A percentile compares a stretch with the other conserved stretches of the same genome.
Evolutionary conservation across 2,888 invertebrate genomes (phyloP).

Genomic region (Petrolisthes cinctipes): DNA sequence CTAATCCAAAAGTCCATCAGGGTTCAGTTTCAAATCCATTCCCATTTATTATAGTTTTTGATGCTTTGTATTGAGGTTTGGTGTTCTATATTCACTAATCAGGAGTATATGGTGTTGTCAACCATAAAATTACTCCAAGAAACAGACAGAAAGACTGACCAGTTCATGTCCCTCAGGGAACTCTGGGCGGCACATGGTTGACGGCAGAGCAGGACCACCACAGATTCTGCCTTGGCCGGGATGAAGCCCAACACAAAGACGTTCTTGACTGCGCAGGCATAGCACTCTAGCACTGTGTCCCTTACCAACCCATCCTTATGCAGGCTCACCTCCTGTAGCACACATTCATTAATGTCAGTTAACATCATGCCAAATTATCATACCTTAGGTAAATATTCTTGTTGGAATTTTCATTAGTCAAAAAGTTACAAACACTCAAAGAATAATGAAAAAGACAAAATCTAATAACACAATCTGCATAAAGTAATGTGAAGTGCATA

Average conservation of each 20-base stretch:
- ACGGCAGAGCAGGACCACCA: constrained; percentile 95
- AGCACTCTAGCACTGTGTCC: constrained; percentile 97
- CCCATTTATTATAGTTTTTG: too few species aligned
- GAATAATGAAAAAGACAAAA: too few species aligned
- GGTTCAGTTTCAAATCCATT: too few species aligned
- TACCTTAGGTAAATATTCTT: neutral
- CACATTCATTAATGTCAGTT: neutral
- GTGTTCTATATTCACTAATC: too few species aligned
- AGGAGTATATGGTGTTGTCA: too few species aligned
- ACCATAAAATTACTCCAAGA: too few species aligned
- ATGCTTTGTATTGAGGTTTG: too few species aligned
- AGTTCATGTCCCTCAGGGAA: constrained; percentile 98
- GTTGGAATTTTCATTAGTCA: too few species aligned
- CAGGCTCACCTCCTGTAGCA: constrained; percentile 85
- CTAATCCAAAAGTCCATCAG: too few species aligned
- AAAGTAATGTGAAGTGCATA: too few species aligned
- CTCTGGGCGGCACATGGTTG: constrained; percentile 98
- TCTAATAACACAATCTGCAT: too few species aligned
- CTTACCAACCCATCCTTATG: constrained; percentile 98
- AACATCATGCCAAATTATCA: neutral
- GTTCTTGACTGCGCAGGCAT: constrained; percentile 97
- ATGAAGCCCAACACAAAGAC: constrained; percentile 99
- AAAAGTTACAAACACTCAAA: too few species aligned
- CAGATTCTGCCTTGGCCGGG: constrained; percentile 98
- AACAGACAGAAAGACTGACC: constrained; percentile 72